phyloP scores from a whole-genome alignment of 2,888 invertebrate genomes.

The Mayetiola destructor region DNA sequence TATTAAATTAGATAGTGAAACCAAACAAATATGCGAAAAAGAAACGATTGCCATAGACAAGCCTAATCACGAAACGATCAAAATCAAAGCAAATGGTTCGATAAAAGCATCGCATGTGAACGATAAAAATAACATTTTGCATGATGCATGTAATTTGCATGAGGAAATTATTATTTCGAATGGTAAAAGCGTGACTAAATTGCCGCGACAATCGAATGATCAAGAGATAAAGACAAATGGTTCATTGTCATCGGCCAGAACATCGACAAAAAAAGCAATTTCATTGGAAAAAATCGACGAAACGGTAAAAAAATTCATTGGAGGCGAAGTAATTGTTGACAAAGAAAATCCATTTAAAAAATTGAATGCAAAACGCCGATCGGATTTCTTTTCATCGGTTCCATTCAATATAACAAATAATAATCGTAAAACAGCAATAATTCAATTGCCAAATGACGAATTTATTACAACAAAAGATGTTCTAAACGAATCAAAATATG shows the following conservation, averaged over 20 bases:
- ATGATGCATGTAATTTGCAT: no score
- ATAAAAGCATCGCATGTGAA: no score
- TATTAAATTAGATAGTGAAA: no score
- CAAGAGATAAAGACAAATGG: background rate
- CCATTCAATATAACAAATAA: background rate
- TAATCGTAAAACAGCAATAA: background rate
- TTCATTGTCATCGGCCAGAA: background rate
- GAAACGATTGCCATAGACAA: no score
- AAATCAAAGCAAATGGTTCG: no score
- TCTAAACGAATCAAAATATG: conserved; percentile 34
- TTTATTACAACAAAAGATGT: conserved; percentile 34
- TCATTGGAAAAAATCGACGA: conserved; percentile 29
- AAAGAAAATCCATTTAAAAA: conserved; percentile 33
- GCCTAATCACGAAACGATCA: no score
- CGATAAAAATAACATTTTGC: no score
- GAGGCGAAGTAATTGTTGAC: conserved; percentile 33
- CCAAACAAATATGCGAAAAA: no score
- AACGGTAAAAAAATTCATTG: conserved; percentile 30
- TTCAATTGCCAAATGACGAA: conserved; percentile 20
- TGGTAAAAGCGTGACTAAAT: no score
- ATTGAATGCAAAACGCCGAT: background rate
- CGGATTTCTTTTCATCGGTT: conserved; percentile 7
- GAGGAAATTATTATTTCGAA: no score
- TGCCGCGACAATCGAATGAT: background rate
- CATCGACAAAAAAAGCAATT: conserved; percentile 26